Conservation (phyloP, 2,113 vertebrate genomes). For the Pandion haliaetus region DNA sequence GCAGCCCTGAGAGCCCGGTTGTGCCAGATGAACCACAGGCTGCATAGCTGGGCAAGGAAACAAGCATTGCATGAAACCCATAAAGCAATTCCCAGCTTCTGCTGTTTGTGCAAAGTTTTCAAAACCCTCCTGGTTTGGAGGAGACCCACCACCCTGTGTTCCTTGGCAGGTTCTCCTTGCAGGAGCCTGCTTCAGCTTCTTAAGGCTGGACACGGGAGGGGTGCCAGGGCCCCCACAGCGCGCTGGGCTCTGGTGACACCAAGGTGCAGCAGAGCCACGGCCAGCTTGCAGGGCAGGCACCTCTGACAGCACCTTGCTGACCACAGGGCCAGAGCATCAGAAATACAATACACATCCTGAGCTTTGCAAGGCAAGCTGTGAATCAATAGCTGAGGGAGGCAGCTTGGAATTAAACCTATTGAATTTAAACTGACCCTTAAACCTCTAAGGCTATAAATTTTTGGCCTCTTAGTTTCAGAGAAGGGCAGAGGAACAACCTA, state of each 20-base stretch:
- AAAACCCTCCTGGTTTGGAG: not conserved
- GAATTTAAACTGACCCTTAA: not conserved
- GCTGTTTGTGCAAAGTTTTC: not conserved
- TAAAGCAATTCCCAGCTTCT: not conserved
- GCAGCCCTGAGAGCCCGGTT: not conserved
- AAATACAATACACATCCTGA: fast-evolving
- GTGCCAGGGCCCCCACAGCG: not conserved
- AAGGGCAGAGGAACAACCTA: not conserved
- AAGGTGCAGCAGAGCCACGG: not conserved
- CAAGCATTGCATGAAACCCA: not conserved
- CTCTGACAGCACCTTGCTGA: not conserved
- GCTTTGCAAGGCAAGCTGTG: not conserved
- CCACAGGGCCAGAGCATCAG: fast-evolving
- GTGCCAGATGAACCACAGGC: not conserved
- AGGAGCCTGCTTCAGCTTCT: not conserved
- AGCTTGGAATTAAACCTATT: not conserved
- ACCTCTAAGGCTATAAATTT: not conserved
- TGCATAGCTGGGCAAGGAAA: not conserved
- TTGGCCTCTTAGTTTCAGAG: not conserved
- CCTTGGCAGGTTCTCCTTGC: not conserved
- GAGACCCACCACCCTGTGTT: not conserved
- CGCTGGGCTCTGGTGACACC: not conserved
- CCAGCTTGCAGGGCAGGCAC: not conserved
- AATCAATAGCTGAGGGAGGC: not conserved
- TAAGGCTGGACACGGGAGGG: fast-evolving